Evolutionary conservation across 2,888 invertebrate genomes (phyloP).

Genomic region (Leucophora obtusa): DNA sequence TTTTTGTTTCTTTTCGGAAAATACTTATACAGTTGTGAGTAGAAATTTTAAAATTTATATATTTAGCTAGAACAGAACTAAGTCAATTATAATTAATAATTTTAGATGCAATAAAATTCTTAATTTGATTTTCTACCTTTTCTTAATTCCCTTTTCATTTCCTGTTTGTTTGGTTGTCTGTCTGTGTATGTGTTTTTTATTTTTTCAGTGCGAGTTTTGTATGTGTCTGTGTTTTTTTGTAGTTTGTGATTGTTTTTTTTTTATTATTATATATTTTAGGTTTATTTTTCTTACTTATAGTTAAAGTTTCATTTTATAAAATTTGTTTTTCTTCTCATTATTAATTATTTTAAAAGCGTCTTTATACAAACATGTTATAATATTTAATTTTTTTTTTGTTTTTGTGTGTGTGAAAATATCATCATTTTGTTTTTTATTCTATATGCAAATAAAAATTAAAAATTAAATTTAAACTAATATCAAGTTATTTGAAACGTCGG

Average conservation of each 20-base stretch:
- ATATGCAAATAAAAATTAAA: constrained; percentile 69
- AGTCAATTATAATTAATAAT: too few relatives aligned
- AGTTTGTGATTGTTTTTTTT: constrained; percentile 60
- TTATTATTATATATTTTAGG: constrained; percentile 24
- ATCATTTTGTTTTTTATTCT: constrained; percentile 58
- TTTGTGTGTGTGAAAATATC: constrained; percentile 66
- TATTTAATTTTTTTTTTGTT: constrained; percentile 20
- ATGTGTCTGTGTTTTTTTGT: constrained; percentile 52
- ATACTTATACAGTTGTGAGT: not conserved
- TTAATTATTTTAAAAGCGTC: constrained; percentile 64
- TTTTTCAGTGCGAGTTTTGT: constrained; percentile 40
- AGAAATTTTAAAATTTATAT: not conserved
- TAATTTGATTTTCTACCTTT: constrained; percentile 1
- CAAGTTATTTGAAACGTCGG: constrained; percentile 72
- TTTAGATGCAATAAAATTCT: too few relatives aligned
- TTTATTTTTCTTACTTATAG: constrained; percentile 60
- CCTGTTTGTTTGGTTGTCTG: constrained; percentile 7
- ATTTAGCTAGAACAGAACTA: too few relatives aligned
- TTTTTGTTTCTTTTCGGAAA: constrained; percentile 5
- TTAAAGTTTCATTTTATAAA: constrained; percentile 68
- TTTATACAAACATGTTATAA: constrained; percentile 65
- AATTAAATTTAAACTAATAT: constrained; percentile 75
- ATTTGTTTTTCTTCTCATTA: constrained; percentile 57
- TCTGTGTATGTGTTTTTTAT: constrained; percentile 15
- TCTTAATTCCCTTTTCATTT: not conserved